Evolutionary conservation across 2,797 vertebrate genomes (phyloP), one percentile per base, ranked within the genome.

Genomic region (Lepus townsendii): DNA sequence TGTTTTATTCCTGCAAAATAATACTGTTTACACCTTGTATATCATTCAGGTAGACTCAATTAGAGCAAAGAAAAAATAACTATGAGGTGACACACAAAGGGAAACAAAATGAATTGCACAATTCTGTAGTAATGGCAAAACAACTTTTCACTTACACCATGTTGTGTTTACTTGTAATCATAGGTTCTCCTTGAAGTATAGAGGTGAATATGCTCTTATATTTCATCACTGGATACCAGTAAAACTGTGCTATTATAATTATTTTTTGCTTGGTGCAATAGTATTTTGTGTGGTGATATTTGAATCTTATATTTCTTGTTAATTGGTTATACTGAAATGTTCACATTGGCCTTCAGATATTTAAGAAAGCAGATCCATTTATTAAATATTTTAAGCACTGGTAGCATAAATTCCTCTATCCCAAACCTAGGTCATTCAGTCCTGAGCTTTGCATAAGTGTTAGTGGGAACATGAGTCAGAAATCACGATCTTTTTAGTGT

Each of bases 101-200:
- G 78, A 90, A 95, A 85, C 69, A 95, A 88, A 95, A 95, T 94
- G 69, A 96, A 85, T 94, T 96, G 38, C 82, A 88, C 57, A 97
- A 95, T 96, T 72, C 57, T 93, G 42, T 94, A 87, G 79, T 60
- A 96, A 95, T 96, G 92, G 91, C 0, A 80, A 96, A 96, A 94
- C 72, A 94, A 78, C 90, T 91, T 96, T 97, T 97, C 87, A 93
- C 90, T 95, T 95, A 91, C 92, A 94, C 47, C 86, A 92, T 75
- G 91, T 96, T 96, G 96, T 95, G 96, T 92, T 97, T 90, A 91
- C 89, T 92, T 85, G 30, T 91, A 96, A 80, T 97, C 94, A 95
- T 42, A 93, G 72, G 88, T 91, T 93, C 90, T 95, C 42, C 91
- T 95, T 94, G 69, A 97, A 95, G 65, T 77, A 57, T 63, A 90